Evolutionary conservation across 1,140 invertebrate genomes (phyloP).

Genomic region (Drosophila micromelanica): DNA sequence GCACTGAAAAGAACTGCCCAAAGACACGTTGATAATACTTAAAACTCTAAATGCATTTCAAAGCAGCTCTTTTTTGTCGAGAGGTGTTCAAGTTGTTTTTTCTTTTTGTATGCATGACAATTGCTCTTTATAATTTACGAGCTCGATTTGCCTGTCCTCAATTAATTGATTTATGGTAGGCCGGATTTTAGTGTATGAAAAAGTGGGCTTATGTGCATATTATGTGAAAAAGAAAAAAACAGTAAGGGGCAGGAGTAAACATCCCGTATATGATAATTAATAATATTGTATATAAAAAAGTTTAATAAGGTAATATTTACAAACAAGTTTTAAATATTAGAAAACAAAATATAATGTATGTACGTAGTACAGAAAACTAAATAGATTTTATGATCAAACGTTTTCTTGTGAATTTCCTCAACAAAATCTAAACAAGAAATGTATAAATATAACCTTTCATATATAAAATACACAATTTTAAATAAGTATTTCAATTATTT

Average conservation of each 20-base stretch:
- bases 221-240: background rate
- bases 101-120: constrained; percentile 36
- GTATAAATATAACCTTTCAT: too few species aligned
- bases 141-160: constrained; percentile 63
- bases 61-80: constrained; percentile 21
- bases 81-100: constrained; percentile 19
- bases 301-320: too few species aligned
- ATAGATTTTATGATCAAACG: too few species aligned
- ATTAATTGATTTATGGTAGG: constrained; percentile 71
- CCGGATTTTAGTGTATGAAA: constrained; percentile 15
- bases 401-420: too few species aligned
- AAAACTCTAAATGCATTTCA: constrained; percentile 50
- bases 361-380: too few species aligned
- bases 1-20: constrained; percentile 26
- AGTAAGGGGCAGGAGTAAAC: background rate
- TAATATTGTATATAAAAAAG: too few species aligned
- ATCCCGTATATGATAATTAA: too few species aligned
- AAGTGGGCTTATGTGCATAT: background rate
- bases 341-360: too few species aligned
- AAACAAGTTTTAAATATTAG: too few species aligned
- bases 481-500: too few species aligned
- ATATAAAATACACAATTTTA: too few species aligned
- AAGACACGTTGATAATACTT: constrained; percentile 50
- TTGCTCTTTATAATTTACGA: constrained; percentile 70
- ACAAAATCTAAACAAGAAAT: too few species aligned